phyloP scores from a whole-genome alignment of 2,113 vertebrate genomes.

The Actenoides lindsayi region DNA sequence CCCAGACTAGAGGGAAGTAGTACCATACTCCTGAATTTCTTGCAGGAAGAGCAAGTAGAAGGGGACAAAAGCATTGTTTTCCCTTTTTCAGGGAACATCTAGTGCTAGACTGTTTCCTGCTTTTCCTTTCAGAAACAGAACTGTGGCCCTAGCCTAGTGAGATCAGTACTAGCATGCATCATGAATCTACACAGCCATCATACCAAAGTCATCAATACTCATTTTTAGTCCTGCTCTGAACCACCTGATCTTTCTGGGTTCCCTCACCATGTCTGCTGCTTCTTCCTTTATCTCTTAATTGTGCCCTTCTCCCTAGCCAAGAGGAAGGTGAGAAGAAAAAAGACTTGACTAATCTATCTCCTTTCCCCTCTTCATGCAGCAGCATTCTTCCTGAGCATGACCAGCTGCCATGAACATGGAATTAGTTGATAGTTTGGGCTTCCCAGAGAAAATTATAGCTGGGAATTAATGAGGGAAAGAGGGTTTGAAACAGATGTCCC shows the following conservation, averaged over 20 bases:
- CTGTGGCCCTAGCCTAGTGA: background rate
- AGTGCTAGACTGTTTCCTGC: background rate
- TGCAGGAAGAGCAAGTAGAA: background rate
- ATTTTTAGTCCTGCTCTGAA: background rate
- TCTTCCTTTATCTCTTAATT: background rate
- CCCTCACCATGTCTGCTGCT: background rate
- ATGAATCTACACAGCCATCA: background rate
- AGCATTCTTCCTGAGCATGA: background rate
- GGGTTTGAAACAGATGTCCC: background rate
- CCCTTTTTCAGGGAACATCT: background rate
- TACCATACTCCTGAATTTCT: rapidly evolving
- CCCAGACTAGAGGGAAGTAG: background rate
- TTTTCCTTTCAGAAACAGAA: background rate
- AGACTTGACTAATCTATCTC: background rate
- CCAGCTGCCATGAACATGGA: background rate
- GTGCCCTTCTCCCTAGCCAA: background rate
- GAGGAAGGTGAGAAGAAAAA: background rate
- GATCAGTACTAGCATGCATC: background rate
- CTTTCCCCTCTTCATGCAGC: background rate
- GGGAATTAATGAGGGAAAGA: background rate
- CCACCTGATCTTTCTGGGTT: background rate
- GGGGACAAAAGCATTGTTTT: background rate
- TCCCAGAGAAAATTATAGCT: background rate
- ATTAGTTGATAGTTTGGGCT: background rate
- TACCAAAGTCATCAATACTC: background rate